Percentiles rank a stretch among this genome's conserved stretches.
Conservation (phyloP, 2,113 vertebrate genomes). For the Chaetodon trifascialis region DNA sequence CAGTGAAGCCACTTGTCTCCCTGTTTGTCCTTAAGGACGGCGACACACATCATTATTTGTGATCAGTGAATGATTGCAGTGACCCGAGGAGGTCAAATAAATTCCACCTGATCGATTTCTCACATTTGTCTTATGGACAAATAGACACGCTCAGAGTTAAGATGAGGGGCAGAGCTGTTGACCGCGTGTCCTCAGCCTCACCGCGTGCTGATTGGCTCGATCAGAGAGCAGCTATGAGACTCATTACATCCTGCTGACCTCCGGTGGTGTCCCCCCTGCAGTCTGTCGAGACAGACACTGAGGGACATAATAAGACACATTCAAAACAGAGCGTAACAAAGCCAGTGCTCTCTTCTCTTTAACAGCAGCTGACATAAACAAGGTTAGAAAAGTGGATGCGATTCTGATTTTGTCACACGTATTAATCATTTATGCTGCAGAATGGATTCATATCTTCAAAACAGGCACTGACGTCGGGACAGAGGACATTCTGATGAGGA, state of each 20-base stretch:
- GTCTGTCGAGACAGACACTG: neutral
- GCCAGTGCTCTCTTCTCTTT: neutral
- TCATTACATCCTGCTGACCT: conserved; percentile 36
- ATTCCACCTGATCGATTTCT: neutral
- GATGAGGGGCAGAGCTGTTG: conserved; percentile 8
- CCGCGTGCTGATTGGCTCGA: conserved; percentile 9
- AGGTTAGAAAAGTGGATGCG: neutral
- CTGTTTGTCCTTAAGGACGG: neutral
- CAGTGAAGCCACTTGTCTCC: neutral
- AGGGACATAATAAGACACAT: neutral
- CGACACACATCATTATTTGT: neutral
- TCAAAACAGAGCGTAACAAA: neutral
- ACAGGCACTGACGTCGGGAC: neutral
- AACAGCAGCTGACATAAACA: neutral
- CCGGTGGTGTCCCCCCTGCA: conserved; percentile 22
- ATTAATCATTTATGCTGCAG: conserved; percentile 2
- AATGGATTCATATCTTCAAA: neutral
- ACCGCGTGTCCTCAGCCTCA: neutral
- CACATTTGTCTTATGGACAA: neutral
- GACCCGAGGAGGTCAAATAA: conserved; percentile 4
- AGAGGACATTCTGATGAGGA: neutral
- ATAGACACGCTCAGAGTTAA: neutral
- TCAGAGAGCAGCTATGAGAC: conserved; percentile 14
- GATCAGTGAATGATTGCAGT: conserved; percentile 28
- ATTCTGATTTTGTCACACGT: neutral